A percentile compares a stretch with the other conserved stretches of the same genome.
Evolutionary conservation across 2,113 vertebrate species (phyloP).

Genomic region (Hydrolagus affinis): DNA sequence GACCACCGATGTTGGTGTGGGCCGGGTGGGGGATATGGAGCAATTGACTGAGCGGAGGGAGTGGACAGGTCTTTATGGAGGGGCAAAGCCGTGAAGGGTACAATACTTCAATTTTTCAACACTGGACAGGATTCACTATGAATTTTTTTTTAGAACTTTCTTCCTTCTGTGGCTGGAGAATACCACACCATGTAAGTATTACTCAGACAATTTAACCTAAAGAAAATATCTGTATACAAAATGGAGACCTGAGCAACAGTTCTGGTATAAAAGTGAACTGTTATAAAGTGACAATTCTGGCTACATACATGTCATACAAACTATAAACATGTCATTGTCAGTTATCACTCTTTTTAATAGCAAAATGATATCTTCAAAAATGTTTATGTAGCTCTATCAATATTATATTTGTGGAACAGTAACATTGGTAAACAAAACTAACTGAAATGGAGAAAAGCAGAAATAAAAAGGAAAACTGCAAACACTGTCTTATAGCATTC

Average conservation of each 20-base stretch:
- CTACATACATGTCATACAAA: not conserved
- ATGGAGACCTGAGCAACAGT: not conserved
- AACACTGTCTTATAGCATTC: too few relatives aligned
- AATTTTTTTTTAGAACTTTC: not conserved
- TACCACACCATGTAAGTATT: not conserved
- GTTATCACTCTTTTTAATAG: constrained; percentile 9
- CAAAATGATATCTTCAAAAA: not conserved
- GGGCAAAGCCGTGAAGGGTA: too few relatives aligned
- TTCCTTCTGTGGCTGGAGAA: not conserved
- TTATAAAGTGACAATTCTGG: constrained; percentile 10
- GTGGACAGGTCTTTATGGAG: too few relatives aligned
- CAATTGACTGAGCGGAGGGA: too few relatives aligned
- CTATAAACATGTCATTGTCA: constrained; percentile 13
- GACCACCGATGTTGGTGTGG: too few relatives aligned
- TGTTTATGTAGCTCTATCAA: not conserved
- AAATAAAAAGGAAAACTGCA: too few relatives aligned
- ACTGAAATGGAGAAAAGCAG: not conserved
- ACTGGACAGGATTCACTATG: not conserved
- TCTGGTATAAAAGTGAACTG: constrained; percentile 19
- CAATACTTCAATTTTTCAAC: not conserved
- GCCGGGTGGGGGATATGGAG: too few relatives aligned
- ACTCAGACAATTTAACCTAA: not conserved
- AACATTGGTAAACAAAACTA: not conserved
- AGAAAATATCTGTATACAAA: not conserved
- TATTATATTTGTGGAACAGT: not conserved